Evolutionary conservation across 2,797 vertebrate genomes (phyloP).

Genomic region (Labeo calbasu): DNA sequence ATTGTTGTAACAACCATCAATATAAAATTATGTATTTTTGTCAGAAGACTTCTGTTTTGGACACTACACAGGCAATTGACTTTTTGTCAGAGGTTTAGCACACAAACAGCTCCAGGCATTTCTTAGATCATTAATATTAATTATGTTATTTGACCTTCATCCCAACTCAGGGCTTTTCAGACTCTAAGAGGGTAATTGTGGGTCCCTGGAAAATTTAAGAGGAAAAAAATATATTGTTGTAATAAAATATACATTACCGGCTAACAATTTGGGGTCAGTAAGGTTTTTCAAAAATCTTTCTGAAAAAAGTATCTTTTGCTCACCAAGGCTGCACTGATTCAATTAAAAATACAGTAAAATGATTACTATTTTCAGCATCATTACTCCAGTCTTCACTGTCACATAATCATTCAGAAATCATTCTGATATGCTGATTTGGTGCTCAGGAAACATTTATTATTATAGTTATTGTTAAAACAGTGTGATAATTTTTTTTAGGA

Average conservation of each 20-base stretch:
- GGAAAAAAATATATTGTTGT: neutral
- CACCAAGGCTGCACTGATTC: neutral
- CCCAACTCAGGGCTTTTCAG: neutral
- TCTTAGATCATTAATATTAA: constrained; percentile 16
- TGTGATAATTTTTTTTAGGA: neutral
- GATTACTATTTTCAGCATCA: neutral
- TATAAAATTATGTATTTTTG: neutral
- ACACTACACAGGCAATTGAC: neutral
- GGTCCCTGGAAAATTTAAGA: neutral
- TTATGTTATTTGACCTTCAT: constrained; percentile 14
- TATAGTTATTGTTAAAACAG: neutral
- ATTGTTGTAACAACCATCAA: neutral
- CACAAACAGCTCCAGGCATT: neutral
- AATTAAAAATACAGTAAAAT: neutral
- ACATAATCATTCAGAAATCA: neutral
- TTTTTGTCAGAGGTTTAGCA: neutral
- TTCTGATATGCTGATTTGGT: neutral
- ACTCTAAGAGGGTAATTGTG: neutral
- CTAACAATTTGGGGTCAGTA: neutral
- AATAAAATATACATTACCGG: neutral
- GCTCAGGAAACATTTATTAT: neutral
- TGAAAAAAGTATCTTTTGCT: neutral
- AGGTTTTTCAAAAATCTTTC: neutral
- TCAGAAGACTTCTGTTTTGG: neutral
- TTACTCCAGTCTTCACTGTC: neutral